Evolutionary conservation across 2,113 vertebrate genomes (phyloP), one percentile per base, ranked within the genome.

Genomic region (Coturnix japonica): DNA sequence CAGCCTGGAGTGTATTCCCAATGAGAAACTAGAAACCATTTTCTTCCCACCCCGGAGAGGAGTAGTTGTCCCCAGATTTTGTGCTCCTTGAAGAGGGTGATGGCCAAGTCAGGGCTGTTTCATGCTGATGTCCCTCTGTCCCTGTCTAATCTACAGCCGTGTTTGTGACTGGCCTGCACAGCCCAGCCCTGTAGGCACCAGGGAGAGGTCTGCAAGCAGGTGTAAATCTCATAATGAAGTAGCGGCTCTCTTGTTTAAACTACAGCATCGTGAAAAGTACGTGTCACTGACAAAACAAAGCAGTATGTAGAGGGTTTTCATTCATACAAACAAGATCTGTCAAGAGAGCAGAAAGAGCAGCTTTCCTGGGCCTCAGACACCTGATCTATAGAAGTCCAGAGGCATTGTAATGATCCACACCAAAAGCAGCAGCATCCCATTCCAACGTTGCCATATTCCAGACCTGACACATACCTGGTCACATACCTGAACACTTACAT

Each of bases 281-380:
- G 18, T 21, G 18, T 33, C 41, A 25, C 65, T 4, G 78, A 56
- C 57, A 64, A 56, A 83, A 44, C 37, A 44, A 25, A 86, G 59
- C 49, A 69, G 20, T 0, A 0, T 13, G 26, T 23, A 44, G 31
- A 39, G 44, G 33, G 39, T 18, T 51, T n/a, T 74, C 39, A 56
- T 35, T 74, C 47, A 37, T 17, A 7, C 0, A 0, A 33, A 51
- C 9, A 0, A 33, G 35, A 49, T n/a, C 61, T 30, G n/a, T 44
- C 54, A 25, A 59, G 13, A 67, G 9, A 81, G 41, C 65, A 81
- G 33, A 69, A 74, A 64, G 19, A 61, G 30, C 22, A 51, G 0
- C 47, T 14, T 85, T 61, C 23, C 46, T 61, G 73, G 4, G 46
- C 35, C 25, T 56, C 1, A 2, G 37, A 37, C 23, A 7, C 18